Evolutionary conservation across 23 tunicate species (phyloP), one percentile per base, ranked within the genome.

Genomic region (Halocynthia aurantium): DNA sequence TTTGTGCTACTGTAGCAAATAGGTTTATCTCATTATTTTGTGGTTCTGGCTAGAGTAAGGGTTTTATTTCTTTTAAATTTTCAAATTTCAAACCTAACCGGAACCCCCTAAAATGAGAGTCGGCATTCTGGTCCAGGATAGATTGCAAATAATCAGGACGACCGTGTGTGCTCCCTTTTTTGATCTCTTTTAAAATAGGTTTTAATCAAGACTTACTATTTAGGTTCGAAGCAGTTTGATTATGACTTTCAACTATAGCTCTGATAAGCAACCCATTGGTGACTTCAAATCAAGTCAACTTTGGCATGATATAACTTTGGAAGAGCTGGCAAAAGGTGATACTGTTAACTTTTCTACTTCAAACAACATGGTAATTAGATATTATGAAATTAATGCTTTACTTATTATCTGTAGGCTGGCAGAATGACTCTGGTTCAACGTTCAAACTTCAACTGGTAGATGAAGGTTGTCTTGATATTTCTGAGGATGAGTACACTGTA

Each of bases 241-340:
- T 8, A 65, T 15, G 10, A 10, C 22, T 20, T 65, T 20, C 19
- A 65, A 65, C 19, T 65, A 65, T 15, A 65, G 70, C 70, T 8
- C 31, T 65, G 70, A 65, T 65, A 49, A 49, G 22, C 70, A 65
- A 1, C 10, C 22, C 31, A 9, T 65, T 10, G 70, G 70, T 20
- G 70, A 65, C 31, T 65, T 65, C 49, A 15, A 10, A 20, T 49
- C 22, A 65, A 40, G 31, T 15, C 70, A 65, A 65, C 22, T 65
- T 15, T 40, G 70, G 31, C 70, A 65, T 10, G 70, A 65, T 65
- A 49, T 65, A 20, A 65, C 70, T 65, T 65, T 65, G 19, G n/a
- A 11, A 65, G 70, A 65, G 19, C 19, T 65, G 31, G 70, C 49
- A 65, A 49, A 65, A 65, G 70, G 70, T 65, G 5, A 0, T 65